A percentile compares a stretch with the other conserved stretches of the same genome.
These are phyloP conservation scores for Hipposideros armiger DNA, from an alignment of 2,113 vertebrate species.

Conservation along the genomic window DNA sequence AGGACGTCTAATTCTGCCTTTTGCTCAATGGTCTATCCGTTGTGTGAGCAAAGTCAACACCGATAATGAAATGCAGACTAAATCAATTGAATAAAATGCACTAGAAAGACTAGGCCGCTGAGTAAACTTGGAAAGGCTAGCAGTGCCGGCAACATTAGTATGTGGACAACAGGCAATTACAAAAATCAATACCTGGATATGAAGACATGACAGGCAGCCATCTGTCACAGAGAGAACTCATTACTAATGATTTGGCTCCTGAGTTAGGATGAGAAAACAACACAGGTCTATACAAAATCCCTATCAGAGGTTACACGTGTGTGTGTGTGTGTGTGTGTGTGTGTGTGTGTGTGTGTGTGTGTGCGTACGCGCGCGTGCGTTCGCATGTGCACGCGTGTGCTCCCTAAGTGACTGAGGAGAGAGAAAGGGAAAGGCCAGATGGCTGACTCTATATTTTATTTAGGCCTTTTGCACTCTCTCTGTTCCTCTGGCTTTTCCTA, in stretches of 20 bases:
- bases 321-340: too few species aligned
- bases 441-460: not conserved
- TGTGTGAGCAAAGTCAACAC: constrained; percentile 80
- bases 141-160: constrained; percentile 74
- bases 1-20: constrained; percentile 75
- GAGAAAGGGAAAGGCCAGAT: not conserved
- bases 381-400: not conserved
- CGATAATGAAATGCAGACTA: constrained; percentile 79
- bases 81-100: constrained; percentile 78
- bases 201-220: constrained; percentile 75
- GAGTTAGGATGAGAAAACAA: not conserved
- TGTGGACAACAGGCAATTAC: constrained; percentile 82
- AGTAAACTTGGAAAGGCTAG: constrained; percentile 73
- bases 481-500: not conserved
- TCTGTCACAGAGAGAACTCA: constrained; percentile 37
- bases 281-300: not conserved
- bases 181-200: constrained; percentile 75
- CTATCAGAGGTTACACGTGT: not conserved
- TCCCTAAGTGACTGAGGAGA: not conserved
- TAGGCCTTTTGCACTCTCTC: not conserved
- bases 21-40: constrained; percentile 64
- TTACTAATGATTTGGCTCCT: not conserved
- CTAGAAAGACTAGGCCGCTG: constrained; percentile 61
- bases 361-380: too few species aligned
- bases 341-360: too few species aligned